phyloP scores from a whole-genome alignment of 1,140 invertebrate species.

The Bombus consobrinus region DNA sequence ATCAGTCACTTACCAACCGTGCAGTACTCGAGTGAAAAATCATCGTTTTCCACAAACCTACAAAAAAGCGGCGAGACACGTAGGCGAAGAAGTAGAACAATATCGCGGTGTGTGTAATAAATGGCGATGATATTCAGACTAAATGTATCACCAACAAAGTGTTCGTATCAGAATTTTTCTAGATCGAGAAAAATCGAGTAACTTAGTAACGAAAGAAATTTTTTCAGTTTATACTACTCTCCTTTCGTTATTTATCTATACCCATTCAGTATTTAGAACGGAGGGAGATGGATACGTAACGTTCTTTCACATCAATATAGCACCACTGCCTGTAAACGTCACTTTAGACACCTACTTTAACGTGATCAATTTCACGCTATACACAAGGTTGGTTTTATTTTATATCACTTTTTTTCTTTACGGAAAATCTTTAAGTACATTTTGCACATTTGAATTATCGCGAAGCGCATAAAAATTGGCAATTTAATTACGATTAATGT shows the following conservation, averaged over 20 bases:
- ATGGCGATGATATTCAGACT: background rate
- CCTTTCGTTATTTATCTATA: background rate
- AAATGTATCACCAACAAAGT: background rate
- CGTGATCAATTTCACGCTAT: background rate
- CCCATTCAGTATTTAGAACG: background rate
- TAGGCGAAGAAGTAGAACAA: background rate
- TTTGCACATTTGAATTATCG: background rate
- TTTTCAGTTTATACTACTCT: conserved; percentile 47
- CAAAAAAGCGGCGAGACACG: background rate
- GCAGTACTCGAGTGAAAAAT: background rate
- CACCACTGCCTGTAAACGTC: rapidly evolving
- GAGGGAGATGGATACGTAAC: rapidly evolving
- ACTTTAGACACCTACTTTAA: rapidly evolving
- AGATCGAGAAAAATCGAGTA: background rate
- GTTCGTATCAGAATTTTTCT: conserved; percentile 2
- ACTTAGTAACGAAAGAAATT: background rate
- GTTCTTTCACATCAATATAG: rapidly evolving
- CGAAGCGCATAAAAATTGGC: too few species aligned
- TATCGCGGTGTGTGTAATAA: background rate
- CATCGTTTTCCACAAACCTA: conserved; percentile 3
- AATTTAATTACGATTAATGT: too few species aligned
- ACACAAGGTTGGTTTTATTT: conserved; percentile 43
- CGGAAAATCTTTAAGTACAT: background rate
- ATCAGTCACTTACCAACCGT: conserved; percentile 2
- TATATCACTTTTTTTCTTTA: background rate